Evolutionary conservation across 2,888 invertebrate species (phyloP), one percentile per base, ranked within the genome.

Genomic region (Lypha dubia): DNA sequence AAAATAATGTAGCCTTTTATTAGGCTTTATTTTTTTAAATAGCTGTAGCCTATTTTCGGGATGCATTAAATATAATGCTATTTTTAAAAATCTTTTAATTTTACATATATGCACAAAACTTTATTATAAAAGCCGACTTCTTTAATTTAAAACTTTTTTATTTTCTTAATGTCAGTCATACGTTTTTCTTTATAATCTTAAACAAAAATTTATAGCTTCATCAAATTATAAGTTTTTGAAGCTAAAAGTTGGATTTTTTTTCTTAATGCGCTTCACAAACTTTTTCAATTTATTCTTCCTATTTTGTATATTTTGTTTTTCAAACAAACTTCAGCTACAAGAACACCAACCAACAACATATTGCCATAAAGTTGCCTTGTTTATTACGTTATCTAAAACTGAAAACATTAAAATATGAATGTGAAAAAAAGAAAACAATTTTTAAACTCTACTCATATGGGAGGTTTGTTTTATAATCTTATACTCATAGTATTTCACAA

Each of bases 371-470:
- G 46, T 83, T 74, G 62, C n/a, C 1, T 56, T 74, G 49, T 74
- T 83, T 83, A 83, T 83, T 74, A 58, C 22, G 53, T 74, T 63
- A 74, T 74, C 56, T 49, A 49, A 79, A 41, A 62, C 8, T 41
- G 17, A 53, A 68, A 81, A 68, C 13, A 56, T 73, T 65, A 67
- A 60, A 49, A 58, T 32, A 53, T 41, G 7, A 75, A 46, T n/a
- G 60, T 65, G 15, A 20, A 60, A 60, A 74, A 68, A 4, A 8
- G 11, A 68, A 68, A 67, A 41, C 32, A 82, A 51, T 71, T 60
- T 79, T 73, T n/a, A 68, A 79, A 73, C 62, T 79, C 46, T 77
- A 60, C 65, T 83, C 83, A 83, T 83, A 74, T 79, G 83, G 79
- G 73, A 74, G 76, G 46, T 77, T 56, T 24, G 63, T 63, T 58